Percentiles rank a stretch among this genome's conserved stretches.
Conservation (phyloP, 2,113 vertebrate genomes). For the Hyaena hyaena region DNA sequence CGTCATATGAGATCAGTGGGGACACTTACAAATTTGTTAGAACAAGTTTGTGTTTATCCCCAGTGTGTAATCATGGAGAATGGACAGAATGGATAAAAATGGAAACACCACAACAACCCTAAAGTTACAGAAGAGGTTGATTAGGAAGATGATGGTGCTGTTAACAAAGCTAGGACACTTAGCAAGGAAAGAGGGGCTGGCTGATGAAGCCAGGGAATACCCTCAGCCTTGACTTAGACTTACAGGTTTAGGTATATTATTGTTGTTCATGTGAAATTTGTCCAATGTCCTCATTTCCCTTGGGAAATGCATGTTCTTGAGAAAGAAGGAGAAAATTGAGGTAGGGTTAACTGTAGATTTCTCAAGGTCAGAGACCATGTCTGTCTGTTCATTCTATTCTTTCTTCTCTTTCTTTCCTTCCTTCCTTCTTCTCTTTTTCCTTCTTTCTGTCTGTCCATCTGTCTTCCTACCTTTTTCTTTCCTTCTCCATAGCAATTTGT, state of each 20-base stretch:
- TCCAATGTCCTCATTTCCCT: not conserved
- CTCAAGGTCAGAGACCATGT: not conserved
- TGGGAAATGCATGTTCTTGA: not conserved
- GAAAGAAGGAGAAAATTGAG: not conserved
- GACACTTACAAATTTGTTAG: not conserved
- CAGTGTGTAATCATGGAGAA: not conserved
- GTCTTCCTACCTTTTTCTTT: not conserved
- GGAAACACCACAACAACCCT: not conserved
- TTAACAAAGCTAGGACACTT: not conserved
- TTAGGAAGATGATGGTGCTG: not conserved
- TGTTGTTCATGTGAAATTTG: not conserved
- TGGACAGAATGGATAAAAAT: not conserved
- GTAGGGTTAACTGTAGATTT: not conserved
- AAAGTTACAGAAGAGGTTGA: not conserved
- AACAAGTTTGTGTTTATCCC: not conserved
- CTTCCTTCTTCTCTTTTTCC: not conserved
- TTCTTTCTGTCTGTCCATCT: not conserved
- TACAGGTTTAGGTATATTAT: not conserved
- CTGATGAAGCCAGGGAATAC: not conserved
- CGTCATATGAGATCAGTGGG: not conserved
- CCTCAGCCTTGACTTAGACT: not conserved
- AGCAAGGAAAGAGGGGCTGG: not conserved
- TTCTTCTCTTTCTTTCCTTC: too few species aligned
- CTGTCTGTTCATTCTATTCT: accelerated
- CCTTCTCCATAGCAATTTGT: not conserved